Evolutionary conservation across 2,113 vertebrate species (phyloP), one percentile per base, ranked within the genome.

Genomic region (Psophia crepitans): DNA sequence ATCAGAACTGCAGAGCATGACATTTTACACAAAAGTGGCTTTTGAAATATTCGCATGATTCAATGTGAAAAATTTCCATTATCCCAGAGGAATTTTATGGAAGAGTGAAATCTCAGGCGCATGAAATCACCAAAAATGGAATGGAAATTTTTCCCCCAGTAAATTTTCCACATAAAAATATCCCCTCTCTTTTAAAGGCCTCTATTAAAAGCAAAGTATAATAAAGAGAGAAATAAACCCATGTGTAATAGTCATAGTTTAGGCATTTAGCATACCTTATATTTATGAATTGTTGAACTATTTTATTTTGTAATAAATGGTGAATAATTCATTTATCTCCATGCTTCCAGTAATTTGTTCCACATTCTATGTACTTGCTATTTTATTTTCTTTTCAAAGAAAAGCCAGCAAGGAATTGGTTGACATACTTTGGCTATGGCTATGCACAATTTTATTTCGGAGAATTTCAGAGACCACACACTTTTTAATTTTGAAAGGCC

Each of bases 21-120:
- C 30, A 46, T 89, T 94, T 95, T 66, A 66, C 39, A 78, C 12
- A 77, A 43, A 94, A 94, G 17, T 84, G 63, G 33, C 20, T 85
- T 94, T 80, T 81, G 44, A 83, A 91, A 83, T 2, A 51, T 76
- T 83, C 7, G 1, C 32, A 54, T 41, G 27, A 60, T 84, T 85
- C 46, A 49, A 33, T 26, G 26, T 89, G 61, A 95, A 97, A 95
- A 95, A 56, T 51, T 78, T 91, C 41, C 30, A 63, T 89, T 84
- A 86, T 89, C 49, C 30, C 58, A 89, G 35, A 61, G 13, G 70
- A 89, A 92, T 87, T 93, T 90, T 81, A 49, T 74, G 68, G 64
- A 91, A 87, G 23, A 94, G 13, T 57, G 43, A 87, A 79, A 82
- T 76, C 64, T 75, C 61, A 71, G 20, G 19, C 4, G 1, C 41